Conservation (phyloP, 1,140 invertebrate genomes). For the Acromyrmex echinatior region DNA sequence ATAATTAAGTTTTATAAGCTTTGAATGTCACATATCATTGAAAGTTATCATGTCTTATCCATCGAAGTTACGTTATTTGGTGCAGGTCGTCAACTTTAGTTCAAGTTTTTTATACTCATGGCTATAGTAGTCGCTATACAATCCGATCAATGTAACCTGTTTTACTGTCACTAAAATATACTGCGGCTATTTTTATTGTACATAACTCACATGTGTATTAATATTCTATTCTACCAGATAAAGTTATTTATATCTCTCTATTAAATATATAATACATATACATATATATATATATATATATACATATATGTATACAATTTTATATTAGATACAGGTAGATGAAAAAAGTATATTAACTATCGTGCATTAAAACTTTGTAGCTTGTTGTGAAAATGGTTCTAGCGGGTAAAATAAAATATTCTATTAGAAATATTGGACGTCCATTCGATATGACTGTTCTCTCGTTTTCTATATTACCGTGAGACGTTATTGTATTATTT, state of each 20-base stretch:
- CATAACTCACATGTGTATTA: neutral
- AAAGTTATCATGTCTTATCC: neutral
- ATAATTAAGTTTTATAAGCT: neutral
- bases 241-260: neutral
- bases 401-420: slow-evolving; percentile 35
- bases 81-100: slow-evolving; percentile 32
- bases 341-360: neutral
- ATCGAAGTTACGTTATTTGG: neutral
- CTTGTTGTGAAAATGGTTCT: neutral
- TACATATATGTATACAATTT: neutral
- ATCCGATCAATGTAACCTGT: slow-evolving; percentile 44
- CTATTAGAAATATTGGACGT: slow-evolving; percentile 3
- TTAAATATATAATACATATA: neutral
- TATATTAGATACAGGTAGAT: neutral
- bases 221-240: neutral
- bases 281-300: neutral
- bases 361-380: neutral
- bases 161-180: slow-evolving; percentile 22
- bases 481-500: slow-evolving; percentile 13
- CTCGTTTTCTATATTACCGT: neutral
- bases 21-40: neutral
- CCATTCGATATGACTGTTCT: neutral
- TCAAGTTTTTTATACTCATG: slow-evolving; percentile 34
- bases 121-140: slow-evolving; percentile 25
- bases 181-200: slow-evolving; percentile 21